Evolutionary conservation across 2,113 vertebrate species (phyloP), one percentile per base, ranked within the genome.

Genomic region (Pseudolaguvia tuberculata): DNA sequence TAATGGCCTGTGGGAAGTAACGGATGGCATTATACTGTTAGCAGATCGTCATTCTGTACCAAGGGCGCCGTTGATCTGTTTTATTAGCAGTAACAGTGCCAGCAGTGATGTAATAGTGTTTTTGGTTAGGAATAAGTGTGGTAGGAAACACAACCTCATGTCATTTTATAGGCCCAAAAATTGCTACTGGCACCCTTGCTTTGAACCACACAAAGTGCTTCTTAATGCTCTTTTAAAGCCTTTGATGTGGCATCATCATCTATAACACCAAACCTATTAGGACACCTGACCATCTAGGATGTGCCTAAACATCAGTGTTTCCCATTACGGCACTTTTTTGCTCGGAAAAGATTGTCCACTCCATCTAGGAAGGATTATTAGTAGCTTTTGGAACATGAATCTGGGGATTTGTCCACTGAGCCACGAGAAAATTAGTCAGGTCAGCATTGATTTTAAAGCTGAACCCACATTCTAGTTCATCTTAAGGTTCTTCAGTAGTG

Each of bases 1-100:
- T 66, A 48, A 66, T 50, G 47, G 45, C 45, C 15, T 50, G 23
- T 67, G 63, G 63, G 63, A 67, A 67, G 63, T 48, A 67, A 67
- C 21, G 25, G 14, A 47, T 65, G n/a, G 21, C 62, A 48, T 42
- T 42, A 42, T 9, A 42, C 39, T 66, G 21, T 25, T 23, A 31
- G 42, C 42, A 66, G 42, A 50, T 50, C n/a, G 45, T 67, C 9
- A 18, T 4, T 27, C 63, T 50, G 45, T 50, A 50, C 23, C 47
- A 67, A 17, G 39, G 39, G 8, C 9, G 39, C 39, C 7, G 8
- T 9, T 42, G 8, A 42, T 42, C 39, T 6, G 39, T 9, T 42
- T 42, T 7, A 42, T 42, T 42, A n/a, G n/a, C n/a, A n/a, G n/a
- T n/a, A n/a, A n/a, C n/a, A n/a, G n/a, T n/a, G n/a, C n/a, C n/a